phyloP scores from a whole-genome alignment of 2,113 vertebrate species.

The Etia nguti region DNA sequence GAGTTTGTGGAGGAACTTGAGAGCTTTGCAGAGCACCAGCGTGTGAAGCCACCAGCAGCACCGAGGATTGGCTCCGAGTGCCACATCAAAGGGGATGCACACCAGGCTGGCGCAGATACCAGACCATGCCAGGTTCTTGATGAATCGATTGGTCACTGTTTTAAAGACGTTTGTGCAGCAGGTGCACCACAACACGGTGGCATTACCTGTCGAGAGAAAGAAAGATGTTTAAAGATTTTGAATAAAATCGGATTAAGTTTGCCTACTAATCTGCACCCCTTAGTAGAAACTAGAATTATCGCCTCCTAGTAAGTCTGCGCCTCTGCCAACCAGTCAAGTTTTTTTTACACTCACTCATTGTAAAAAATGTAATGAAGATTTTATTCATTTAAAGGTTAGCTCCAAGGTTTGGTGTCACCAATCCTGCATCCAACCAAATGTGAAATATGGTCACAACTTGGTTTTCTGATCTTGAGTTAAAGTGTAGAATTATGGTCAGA shows the following conservation, averaged over 20 bases:
- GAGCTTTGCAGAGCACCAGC: slow-evolving; percentile 84
- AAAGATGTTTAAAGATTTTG: neutral
- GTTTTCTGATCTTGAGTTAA: neutral
- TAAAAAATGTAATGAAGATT: neutral
- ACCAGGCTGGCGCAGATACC: slow-evolving; percentile 90
- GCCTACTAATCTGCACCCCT: neutral
- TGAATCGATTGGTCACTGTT: slow-evolving; percentile 91
- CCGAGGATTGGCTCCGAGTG: slow-evolving; percentile 84
- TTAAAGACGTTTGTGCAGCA: slow-evolving; percentile 90
- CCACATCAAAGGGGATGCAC: slow-evolving; percentile 95
- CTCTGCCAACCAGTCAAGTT: neutral
- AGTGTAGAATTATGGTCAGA: neutral
- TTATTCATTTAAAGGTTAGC: neutral
- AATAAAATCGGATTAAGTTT: neutral
- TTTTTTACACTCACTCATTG: neutral
- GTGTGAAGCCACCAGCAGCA: slow-evolving; percentile 96
- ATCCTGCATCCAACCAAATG: neutral
- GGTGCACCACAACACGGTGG: slow-evolving; percentile 91
- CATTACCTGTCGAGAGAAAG: slow-evolving; percentile 77
- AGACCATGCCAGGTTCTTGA: slow-evolving; percentile 93
- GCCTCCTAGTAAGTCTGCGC: neutral
- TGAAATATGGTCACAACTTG: neutral
- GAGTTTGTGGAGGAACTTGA: slow-evolving; percentile 95
- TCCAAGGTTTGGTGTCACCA: neutral
- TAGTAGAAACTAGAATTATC: neutral